These are phyloP conservation scores for Falco columbarius DNA, from an alignment of 2,797 vertebrate genomes.

Conservation along the genomic window DNA sequence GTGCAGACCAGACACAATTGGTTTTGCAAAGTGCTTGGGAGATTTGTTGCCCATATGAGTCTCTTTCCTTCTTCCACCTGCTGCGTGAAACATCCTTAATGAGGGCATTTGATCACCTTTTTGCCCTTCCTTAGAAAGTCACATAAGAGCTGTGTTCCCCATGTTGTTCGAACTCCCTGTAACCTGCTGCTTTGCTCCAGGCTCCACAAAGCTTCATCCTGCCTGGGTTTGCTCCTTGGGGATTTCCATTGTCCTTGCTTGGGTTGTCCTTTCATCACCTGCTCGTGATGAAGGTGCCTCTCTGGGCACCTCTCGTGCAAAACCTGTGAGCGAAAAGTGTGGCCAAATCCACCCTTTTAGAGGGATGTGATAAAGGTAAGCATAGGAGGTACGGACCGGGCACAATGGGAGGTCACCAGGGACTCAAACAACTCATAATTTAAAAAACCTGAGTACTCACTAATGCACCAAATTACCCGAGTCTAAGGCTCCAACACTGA, in stretches of 20 bases:
- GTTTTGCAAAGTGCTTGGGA: neutral
- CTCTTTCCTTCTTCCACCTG: neutral
- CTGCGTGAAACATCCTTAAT: neutral
- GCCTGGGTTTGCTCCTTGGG: rapidly evolving
- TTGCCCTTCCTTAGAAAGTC: neutral
- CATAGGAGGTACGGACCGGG: neutral
- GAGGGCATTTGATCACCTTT: rapidly evolving
- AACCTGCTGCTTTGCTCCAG: neutral
- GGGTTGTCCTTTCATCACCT: neutral
- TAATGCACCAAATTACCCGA: neutral
- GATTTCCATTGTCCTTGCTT: neutral
- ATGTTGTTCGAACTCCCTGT: neutral
- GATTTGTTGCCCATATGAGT: neutral
- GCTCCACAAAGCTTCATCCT: neutral
- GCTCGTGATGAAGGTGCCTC: neutral
- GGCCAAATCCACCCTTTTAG: neutral
- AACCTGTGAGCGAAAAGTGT: neutral
- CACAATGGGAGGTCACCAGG: neutral
- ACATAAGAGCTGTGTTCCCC: neutral
- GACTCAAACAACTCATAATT: neutral
- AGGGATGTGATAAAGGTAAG: neutral
- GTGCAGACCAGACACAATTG: neutral
- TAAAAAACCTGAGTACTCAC: rapidly evolving
- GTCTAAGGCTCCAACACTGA: too few species aligned
- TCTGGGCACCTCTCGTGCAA: neutral